Evolutionary conservation across 2,113 vertebrate species (phyloP).

Genomic region (Psittacula cyanocephala): DNA sequence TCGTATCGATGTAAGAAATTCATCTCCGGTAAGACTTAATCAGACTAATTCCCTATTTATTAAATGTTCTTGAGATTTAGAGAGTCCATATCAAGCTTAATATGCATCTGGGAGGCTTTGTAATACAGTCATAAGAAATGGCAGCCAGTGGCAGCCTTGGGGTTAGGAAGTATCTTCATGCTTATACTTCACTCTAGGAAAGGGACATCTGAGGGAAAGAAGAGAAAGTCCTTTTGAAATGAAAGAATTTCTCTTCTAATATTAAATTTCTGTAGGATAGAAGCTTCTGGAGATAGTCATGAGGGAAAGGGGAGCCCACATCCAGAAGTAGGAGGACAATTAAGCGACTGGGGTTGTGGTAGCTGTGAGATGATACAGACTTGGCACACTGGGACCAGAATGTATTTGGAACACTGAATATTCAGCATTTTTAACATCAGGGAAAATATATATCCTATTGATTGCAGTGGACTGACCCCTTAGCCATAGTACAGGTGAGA

Average conservation of each 20-base stretch:
- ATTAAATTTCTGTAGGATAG: neutral
- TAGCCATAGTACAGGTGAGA: neutral
- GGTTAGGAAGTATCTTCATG: neutral
- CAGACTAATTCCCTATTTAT: slow-evolving; percentile 60
- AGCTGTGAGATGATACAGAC: neutral
- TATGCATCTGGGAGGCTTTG: slow-evolving; percentile 19
- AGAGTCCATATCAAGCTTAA: slow-evolving; percentile 45
- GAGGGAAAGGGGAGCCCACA: neutral
- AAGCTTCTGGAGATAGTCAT: neutral
- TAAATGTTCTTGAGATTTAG: slow-evolving; percentile 56
- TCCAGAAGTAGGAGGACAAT: neutral
- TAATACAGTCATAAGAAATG: neutral
- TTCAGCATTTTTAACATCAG: neutral
- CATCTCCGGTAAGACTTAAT: slow-evolving; percentile 49
- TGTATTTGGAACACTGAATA: neutral
- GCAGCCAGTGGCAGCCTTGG: neutral
- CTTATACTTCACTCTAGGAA: neutral
- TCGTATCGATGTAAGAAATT: slow-evolving; percentile 53
- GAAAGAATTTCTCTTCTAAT: neutral
- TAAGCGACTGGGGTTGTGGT: neutral
- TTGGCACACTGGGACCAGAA: neutral
- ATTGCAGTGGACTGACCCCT: neutral
- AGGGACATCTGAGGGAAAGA: neutral
- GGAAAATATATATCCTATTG: neutral
- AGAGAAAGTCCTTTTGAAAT: neutral